Evolutionary conservation across 1,140 invertebrate species (phyloP), one percentile per base, ranked within the genome.

Genomic region (Zaprionus africanus): DNA sequence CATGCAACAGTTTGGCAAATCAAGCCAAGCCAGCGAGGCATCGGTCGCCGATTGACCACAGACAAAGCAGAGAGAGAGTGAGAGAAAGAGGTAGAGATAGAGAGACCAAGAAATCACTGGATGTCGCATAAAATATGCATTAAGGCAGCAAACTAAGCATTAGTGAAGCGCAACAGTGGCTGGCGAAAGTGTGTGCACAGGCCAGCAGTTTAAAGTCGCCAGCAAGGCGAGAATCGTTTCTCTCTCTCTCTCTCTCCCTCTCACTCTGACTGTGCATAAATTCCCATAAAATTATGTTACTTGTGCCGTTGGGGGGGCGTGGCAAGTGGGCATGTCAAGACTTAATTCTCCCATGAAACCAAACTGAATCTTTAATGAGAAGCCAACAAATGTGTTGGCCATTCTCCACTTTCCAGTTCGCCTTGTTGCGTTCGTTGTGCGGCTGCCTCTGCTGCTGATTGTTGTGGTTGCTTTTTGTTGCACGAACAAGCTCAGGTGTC

Each of bases 331-430:
- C 69, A 73, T 82, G 82, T 85, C 82, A 82, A 65, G 74, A 90
- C 82, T 86, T 82, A 91, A 91, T 78, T 82, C 84, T 91, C 79
- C 84, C 81, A 51, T 71, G 88, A 85, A 91, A 83, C 77, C 78
- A 73, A 84, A 85, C 82, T 90, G 84, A 88, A 91, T 91, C 77
- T 83, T 88, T 90, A 91, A 91, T 91, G 88, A 85, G 71, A 73
- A 72, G 70, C 61, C 86, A 74, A 78, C 78, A 73, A 81, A 58
- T 70, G 62, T 70, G 62, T 53, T 63, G 59, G 60, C 34, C 26
- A 65, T 62, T 15, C 28, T 57, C 54, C 17, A n/a, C 31, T 12
- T 60, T 56, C n/a, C n/a, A n/a, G 65, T 58, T 38, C 15, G n/a
- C 36, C 58, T 61, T 59, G 49, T 62, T 41, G 13, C 36, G 28